phyloP scores from a whole-genome alignment of 2,113 vertebrate genomes.

The Eretmochelys imbricata region DNA sequence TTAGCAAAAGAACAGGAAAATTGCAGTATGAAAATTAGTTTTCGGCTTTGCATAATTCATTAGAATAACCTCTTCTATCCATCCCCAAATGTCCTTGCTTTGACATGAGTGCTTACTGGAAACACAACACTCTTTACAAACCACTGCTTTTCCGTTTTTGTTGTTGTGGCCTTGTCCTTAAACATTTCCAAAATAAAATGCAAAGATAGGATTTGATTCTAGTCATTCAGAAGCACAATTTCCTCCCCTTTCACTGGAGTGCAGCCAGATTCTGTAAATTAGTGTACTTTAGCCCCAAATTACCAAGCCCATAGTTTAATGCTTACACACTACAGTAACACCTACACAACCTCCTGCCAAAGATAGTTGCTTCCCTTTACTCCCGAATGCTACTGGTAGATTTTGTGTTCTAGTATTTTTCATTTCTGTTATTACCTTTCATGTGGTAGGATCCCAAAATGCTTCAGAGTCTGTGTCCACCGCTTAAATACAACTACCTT shows the following conservation, averaged over 20 bases:
- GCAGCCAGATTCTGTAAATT: background rate
- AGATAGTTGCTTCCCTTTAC: background rate
- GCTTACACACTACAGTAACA: accelerated
- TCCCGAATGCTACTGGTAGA: background rate
- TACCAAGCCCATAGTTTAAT: background rate
- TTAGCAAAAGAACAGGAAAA: background rate
- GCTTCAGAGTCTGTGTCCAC: background rate
- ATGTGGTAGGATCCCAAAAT: background rate
- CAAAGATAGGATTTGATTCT: background rate
- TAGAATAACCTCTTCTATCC: background rate
- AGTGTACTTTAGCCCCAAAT: background rate
- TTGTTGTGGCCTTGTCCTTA: background rate
- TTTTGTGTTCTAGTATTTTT: background rate
- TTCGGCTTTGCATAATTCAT: background rate
- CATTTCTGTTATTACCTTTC: background rate
- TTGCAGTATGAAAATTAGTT: background rate
- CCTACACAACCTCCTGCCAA: background rate
- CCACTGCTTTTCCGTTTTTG: background rate
- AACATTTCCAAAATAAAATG: background rate
- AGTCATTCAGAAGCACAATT: background rate
- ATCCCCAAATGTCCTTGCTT: background rate
- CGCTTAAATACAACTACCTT: background rate
- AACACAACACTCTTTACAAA: accelerated
- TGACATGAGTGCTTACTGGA: background rate
- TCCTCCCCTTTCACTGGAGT: background rate